Evolutionary conservation across 2,797 vertebrate species (phyloP).

Genomic region (Phalloptychus januarius): DNA sequence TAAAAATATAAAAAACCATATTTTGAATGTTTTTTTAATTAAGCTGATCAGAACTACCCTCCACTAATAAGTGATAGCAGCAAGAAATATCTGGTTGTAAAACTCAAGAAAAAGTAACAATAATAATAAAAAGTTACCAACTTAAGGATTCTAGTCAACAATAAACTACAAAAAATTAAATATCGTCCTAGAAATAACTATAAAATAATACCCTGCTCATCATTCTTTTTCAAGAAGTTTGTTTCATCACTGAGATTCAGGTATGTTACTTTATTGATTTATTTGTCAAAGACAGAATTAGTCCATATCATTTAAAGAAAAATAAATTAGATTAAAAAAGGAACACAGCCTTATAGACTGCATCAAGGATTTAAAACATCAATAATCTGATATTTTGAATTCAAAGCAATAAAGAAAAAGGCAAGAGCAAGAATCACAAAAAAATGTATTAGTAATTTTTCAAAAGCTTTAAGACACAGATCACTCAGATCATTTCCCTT

Average conservation of each 20-base stretch:
- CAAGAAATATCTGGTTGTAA: too few relatives aligned
- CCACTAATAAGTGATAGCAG: background rate
- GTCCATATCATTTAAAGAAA: background rate
- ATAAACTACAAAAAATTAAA: background rate
- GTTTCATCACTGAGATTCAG: background rate
- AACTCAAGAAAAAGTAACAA: background rate
- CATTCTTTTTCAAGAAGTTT: background rate
- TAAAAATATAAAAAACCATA: background rate
- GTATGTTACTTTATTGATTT: background rate
- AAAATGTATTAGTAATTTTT: constrained; percentile 1
- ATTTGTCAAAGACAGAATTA: background rate
- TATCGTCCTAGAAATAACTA: background rate
- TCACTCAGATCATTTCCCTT: background rate
- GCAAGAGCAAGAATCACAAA: background rate
- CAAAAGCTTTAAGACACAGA: background rate
- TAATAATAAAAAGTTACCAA: background rate
- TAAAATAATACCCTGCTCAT: background rate
- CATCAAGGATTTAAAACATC: background rate
- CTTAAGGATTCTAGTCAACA: background rate
- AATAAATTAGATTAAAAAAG: background rate
- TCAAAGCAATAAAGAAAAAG: constrained; percentile 1
- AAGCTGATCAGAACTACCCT: background rate
- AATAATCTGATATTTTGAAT: background rate
- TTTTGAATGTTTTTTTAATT: background rate
- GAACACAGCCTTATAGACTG: background rate